These are phyloP conservation scores for Hyalella azteca DNA, from an alignment of 2,888 invertebrate genomes.

Conservation along the genomic window DNA sequence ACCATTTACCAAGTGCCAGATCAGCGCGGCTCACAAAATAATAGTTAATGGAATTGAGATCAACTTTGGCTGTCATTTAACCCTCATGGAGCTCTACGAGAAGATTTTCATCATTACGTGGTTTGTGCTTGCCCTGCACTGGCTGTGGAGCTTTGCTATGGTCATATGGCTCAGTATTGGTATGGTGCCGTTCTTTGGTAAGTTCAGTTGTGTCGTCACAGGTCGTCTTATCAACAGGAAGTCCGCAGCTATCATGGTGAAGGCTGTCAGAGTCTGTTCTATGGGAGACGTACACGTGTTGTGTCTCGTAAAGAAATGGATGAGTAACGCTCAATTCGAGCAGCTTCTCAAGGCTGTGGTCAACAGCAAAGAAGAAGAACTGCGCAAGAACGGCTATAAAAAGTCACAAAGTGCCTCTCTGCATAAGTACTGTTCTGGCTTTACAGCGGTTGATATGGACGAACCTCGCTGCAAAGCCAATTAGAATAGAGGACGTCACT, in stretches of 20 bases:
- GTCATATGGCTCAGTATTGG: not conserved
- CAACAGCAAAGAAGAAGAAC: not conserved
- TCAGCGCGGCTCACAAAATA: not conserved
- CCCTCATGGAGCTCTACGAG: constrained; percentile 26
- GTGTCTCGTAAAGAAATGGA: constrained; percentile 36
- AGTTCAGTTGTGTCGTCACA: not conserved
- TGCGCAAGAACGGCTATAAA: too few species aligned
- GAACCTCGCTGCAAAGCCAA: too few species aligned
- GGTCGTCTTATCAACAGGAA: not conserved
- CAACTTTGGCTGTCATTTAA: constrained; percentile 24
- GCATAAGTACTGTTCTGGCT: too few species aligned
- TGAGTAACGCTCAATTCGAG: constrained; percentile 17
- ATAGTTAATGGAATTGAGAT: not conserved
- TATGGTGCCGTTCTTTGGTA: not conserved
- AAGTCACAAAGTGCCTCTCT: too few species aligned
- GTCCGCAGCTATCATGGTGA: not conserved
- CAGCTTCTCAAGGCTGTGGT: not conserved
- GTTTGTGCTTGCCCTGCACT: not conserved
- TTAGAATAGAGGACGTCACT: too few species aligned
- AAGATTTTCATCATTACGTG: not conserved
- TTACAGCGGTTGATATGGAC: too few species aligned
- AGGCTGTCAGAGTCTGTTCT: not conserved
- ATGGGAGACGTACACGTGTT: constrained; percentile 13
- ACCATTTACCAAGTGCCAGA: not conserved
- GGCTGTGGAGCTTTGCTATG: constrained; percentile 6